A percentile compares a stretch with the other conserved stretches of the same genome.
These are phyloP conservation scores for Nyctalus aviator DNA, from an alignment of 2,797 vertebrate species.

Conservation along the genomic window DNA sequence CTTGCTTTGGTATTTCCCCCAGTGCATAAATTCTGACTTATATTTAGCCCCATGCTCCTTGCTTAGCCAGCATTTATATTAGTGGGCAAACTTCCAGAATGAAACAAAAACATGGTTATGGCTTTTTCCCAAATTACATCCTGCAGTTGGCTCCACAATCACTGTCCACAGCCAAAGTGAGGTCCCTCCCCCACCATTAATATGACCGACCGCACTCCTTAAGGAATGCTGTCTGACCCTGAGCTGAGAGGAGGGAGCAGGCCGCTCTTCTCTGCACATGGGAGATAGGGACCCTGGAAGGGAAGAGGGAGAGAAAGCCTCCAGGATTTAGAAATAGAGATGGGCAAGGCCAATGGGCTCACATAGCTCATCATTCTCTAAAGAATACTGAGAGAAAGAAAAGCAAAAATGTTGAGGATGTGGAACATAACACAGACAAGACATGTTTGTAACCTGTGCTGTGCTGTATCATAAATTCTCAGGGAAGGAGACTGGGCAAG, in stretches of 20 bases:
- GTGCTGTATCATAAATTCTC: fast-evolving
- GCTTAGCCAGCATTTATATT: neutral
- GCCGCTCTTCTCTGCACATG: fast-evolving
- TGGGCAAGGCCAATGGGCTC: fast-evolving
- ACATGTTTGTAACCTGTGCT: fast-evolving
- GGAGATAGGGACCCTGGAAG: neutral
- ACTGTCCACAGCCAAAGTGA: too few species aligned
- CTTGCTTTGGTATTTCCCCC: too few species aligned
- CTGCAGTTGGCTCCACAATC: neutral
- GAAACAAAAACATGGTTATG: neutral
- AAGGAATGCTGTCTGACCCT: fast-evolving
- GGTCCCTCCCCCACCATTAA: neutral
- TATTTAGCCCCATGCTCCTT: neutral
- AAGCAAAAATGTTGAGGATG: neutral
- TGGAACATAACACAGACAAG: fast-evolving
- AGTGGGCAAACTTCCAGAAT: conserved; percentile 21
- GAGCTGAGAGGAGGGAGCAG: neutral
- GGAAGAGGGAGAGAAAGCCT: neutral
- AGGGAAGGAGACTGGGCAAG: fast-evolving
- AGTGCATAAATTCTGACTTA: neutral
- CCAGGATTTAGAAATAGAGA: neutral
- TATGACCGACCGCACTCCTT: neutral
- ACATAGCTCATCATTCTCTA: neutral
- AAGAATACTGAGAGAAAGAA: neutral
- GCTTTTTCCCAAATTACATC: neutral